Percentiles rank a stretch among this genome's conserved stretches.
Evolutionary conservation across 2,113 vertebrate species (phyloP).

Genomic region (Petroica traversi): DNA sequence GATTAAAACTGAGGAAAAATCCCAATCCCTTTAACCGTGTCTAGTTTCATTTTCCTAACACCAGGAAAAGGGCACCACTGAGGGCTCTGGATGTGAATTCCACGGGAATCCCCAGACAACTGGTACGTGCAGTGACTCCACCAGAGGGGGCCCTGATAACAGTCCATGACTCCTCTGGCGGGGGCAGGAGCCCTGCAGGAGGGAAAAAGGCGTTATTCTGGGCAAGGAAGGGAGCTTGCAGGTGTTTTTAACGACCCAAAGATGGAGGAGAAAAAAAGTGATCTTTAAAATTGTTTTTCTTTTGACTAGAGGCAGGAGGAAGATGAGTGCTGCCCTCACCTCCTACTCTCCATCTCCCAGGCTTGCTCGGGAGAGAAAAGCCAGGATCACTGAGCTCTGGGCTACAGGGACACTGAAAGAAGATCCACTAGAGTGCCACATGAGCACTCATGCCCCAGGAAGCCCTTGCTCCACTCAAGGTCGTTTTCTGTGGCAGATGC

Average conservation of each 20-base stretch:
- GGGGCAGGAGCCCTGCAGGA: accelerated
- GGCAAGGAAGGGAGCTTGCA: not conserved
- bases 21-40: too few species aligned
- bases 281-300: not conserved
- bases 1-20: too few species aligned
- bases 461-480: not conserved
- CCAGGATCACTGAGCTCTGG: not conserved
- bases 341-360: not conserved
- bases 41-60: too few species aligned
- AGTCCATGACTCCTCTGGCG: accelerated
- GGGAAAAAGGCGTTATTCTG: accelerated
- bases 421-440: accelerated
- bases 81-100: accelerated
- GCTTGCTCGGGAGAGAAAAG: not conserved
- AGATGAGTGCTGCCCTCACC: not conserved
- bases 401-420: accelerated
- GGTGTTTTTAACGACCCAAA: accelerated
- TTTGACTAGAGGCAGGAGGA: not conserved
- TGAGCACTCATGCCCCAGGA: accelerated
- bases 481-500: accelerated
- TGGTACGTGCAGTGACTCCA: not conserved
- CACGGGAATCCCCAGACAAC: accelerated
- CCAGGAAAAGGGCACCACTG: too few species aligned
- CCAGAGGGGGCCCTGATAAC: not conserved
- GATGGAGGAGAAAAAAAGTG: accelerated